Conservation (phyloP, 2,888 invertebrate genomes). For the Cephus nigrinus region DNA sequence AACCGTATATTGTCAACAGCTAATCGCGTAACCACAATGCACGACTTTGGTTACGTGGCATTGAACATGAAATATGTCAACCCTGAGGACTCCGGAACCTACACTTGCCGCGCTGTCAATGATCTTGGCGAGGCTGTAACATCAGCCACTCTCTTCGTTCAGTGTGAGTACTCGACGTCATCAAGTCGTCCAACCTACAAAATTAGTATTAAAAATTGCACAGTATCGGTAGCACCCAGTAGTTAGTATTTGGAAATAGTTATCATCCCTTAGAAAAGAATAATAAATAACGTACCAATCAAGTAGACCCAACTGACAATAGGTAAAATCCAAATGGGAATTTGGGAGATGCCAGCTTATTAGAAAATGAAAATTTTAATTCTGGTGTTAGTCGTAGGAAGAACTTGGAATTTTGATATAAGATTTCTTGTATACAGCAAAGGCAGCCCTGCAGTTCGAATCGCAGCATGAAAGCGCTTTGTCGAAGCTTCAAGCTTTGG, state of each 20-base stretch:
- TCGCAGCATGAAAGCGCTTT: slow-evolving; percentile 90
- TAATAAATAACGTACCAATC: not conserved
- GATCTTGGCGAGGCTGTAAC: slow-evolving; percentile 96
- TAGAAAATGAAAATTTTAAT: not conserved
- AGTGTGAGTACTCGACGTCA: slow-evolving; percentile 72
- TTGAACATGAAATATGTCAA: slow-evolving; percentile 94
- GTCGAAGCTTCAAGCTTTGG: slow-evolving; percentile 87
- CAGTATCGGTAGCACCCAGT: not conserved
- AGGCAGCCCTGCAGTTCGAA: slow-evolving; percentile 87
- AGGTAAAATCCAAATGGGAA: not conserved
- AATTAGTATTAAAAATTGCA: not conserved
- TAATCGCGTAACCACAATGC: slow-evolving; percentile 93
- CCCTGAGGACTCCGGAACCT: slow-evolving; percentile 96
- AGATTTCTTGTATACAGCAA: slow-evolving; percentile 71
- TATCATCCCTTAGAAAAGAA: not conserved
- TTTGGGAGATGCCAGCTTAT: not conserved
- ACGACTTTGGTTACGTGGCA: slow-evolving; percentile 98
- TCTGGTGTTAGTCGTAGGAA: not conserved
- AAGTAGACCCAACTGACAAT: not conserved
- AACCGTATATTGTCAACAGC: slow-evolving; percentile 67
- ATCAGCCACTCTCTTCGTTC: slow-evolving; percentile 89
- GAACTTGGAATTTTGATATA: not conserved
- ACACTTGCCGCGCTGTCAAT: slow-evolving; percentile 93
- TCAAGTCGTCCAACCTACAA: not conserved
- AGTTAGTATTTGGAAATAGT: not conserved